Evolutionary conservation across 2,888 invertebrate species (phyloP).

Genomic region (Campoplex capitator): DNA sequence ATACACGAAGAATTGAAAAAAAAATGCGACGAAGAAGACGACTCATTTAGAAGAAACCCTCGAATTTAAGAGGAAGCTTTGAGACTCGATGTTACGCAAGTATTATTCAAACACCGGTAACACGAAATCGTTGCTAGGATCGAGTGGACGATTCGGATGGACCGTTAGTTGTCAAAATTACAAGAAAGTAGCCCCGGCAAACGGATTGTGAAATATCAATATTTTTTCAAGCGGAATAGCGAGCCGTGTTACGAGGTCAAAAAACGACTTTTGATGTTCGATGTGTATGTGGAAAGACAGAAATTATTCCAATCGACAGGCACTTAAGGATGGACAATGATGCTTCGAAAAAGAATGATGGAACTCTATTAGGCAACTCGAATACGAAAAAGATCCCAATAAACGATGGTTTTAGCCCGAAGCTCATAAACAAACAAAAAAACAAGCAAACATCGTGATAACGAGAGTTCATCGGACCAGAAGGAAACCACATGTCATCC

Average conservation of each 20-base stretch:
- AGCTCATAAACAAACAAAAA: not conserved
- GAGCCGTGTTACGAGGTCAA: constrained; percentile 1
- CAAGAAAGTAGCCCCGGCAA: not conserved
- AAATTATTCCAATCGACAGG: not conserved
- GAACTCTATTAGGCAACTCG: not conserved
- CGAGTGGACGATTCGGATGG: not conserved
- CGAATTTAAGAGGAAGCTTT: not conserved
- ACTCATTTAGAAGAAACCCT: constrained; percentile 7
- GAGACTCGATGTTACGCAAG: not conserved
- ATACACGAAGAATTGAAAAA: not conserved
- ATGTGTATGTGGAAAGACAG: not conserved
- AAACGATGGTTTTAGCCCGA: not conserved
- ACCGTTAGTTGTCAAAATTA: constrained; percentile 16
- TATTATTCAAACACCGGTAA: not conserved
- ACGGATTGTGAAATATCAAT: not conserved
- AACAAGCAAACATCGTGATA: not conserved
- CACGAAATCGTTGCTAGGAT: not conserved
- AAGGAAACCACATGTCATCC: not conserved
- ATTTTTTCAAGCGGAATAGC: not conserved
- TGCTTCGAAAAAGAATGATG: not conserved
- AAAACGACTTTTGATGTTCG: not conserved
- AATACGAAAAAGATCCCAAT: not conserved
- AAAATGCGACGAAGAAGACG: not conserved
- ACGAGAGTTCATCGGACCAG: not conserved
- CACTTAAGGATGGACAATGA: not conserved